phyloP scores from a whole-genome alignment of 2,113 vertebrate species.

The Chiloscyllium plagiosum region DNA sequence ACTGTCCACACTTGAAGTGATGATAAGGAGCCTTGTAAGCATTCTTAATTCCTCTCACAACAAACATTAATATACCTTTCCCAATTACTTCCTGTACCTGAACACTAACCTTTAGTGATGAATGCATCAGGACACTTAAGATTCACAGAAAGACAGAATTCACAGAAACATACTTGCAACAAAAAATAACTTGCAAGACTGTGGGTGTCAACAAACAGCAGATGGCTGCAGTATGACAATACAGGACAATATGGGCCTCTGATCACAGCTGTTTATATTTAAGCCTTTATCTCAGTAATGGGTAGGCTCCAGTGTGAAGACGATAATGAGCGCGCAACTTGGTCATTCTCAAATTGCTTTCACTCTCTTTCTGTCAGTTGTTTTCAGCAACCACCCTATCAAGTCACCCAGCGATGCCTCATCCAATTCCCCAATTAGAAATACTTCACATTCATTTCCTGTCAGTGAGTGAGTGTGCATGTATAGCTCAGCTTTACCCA shows the following conservation, averaged over 20 bases:
- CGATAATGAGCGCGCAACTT: not conserved
- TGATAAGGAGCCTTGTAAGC: not conserved
- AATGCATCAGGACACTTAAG: no score
- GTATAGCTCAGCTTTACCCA: not conserved
- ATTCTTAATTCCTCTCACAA: no score
- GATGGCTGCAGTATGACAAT: not conserved
- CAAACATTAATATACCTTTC: no score
- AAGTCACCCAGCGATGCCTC: not conserved
- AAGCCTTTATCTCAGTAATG: not conserved
- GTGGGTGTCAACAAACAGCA: not conserved
- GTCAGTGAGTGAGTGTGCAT: no score
- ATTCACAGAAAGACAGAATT: not conserved
- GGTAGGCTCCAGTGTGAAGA: not conserved
- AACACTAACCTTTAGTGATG: no score
- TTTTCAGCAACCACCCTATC: not conserved
- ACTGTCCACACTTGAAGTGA: not conserved
- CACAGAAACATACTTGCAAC: no score
- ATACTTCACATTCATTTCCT: no score
- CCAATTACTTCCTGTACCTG: no score
- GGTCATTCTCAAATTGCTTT: not conserved
- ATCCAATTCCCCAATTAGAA: not conserved
- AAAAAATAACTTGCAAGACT: not conserved
- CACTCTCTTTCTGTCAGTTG: not conserved
- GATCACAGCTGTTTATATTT: not conserved
- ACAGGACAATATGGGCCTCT: not conserved